A percentile compares a stretch with the other conserved stretches of the same genome.
These are phyloP conservation scores for Salvelinus namaycush DNA, from an alignment of 2,113 vertebrate species.

Conservation along the genomic window DNA sequence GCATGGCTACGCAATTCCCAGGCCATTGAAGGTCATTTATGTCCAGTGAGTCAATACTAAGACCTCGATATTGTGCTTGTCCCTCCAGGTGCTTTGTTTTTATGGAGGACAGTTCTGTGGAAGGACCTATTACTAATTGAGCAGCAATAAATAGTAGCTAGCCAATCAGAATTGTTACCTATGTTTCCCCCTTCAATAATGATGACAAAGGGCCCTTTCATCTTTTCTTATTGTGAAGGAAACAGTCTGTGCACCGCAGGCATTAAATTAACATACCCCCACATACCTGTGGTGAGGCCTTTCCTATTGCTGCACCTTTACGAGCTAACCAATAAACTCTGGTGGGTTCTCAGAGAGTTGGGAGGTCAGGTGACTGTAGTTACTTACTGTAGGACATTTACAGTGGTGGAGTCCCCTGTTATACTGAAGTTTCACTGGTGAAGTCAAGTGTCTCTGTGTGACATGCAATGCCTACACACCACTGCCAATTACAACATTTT, in stretches of 20 bases:
- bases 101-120: conserved; percentile 29
- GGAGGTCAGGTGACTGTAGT: conserved; percentile 19
- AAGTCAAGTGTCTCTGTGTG: not conserved
- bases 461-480: not conserved
- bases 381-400: not conserved
- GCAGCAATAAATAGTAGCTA: conserved; percentile 19
- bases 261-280: conserved; percentile 40
- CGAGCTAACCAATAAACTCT: conserved; percentile 34
- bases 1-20: conserved; percentile 4
- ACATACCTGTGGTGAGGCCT: conserved; percentile 38
- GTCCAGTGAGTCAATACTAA: not conserved
- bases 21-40: not conserved
- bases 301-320: conserved; percentile 48
- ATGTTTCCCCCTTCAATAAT: conserved; percentile 26
- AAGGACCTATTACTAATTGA: not conserved
- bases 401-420: not conserved
- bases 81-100: conserved; percentile 55
- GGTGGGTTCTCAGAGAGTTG: conserved; percentile 27
- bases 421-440: not conserved
- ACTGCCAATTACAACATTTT: not conserved
- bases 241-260: conserved; percentile 35
- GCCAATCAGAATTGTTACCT: conserved; percentile 29
- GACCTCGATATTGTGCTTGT: conserved; percentile 29
- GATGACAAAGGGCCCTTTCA: conserved; percentile 62
- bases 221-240: conserved; percentile 60